A percentile compares a stretch with the other conserved stretches of the same genome.
These are phyloP conservation scores for Typhlomys cinereus DNA, from an alignment of 2,113 vertebrate genomes.

Conservation along the genomic window DNA sequence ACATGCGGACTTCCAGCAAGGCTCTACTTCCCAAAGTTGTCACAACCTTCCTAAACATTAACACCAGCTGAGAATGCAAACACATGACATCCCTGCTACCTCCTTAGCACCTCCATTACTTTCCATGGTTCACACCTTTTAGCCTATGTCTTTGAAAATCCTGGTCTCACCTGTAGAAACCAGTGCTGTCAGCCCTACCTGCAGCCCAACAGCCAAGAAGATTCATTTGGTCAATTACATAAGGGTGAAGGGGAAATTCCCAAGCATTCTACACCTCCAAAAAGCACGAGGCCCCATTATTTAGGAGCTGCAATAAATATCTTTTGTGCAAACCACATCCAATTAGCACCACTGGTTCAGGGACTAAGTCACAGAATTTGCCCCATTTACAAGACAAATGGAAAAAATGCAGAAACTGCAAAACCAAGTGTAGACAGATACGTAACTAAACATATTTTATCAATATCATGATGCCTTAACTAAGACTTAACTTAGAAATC, in stretches of 20 bases:
- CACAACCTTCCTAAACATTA: too few relatives aligned
- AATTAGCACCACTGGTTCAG: neutral
- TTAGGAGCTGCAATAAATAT: neutral
- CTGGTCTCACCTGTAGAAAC: neutral
- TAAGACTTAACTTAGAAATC: too few relatives aligned
- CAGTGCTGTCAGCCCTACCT: neutral
- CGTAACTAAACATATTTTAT: too few relatives aligned
- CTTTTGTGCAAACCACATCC: neutral
- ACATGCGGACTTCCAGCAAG: too few relatives aligned
- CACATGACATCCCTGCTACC: too few relatives aligned
- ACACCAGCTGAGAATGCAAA: too few relatives aligned
- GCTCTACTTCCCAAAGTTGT: too few relatives aligned
- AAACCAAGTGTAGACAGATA: neutral
- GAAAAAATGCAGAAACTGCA: neutral
- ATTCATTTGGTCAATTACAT: neutral
- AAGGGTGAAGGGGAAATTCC: fast-evolving
- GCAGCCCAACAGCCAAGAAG: neutral
- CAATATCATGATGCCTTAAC: too few relatives aligned
- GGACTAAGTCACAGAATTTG: neutral
- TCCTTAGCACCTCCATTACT: neutral
- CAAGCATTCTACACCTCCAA: neutral
- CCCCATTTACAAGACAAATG: neutral
- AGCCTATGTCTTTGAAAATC: neutral
- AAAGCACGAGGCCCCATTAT: neutral
- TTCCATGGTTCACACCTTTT: neutral